Evolutionary conservation across 2,113 vertebrate species (phyloP).

Genomic region (Columba janthina): DNA sequence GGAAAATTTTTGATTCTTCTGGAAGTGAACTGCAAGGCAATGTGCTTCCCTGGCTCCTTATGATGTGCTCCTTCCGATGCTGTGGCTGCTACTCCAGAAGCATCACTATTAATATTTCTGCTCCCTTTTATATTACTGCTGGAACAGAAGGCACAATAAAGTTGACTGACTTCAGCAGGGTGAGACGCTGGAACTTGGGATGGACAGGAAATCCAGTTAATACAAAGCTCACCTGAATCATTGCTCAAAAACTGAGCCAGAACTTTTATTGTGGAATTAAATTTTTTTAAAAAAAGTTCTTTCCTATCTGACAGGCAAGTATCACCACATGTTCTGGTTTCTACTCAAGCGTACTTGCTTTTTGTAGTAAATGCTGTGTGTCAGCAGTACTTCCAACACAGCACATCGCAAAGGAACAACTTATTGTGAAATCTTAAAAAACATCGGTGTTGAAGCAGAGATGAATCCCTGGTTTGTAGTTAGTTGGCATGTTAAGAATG

Average conservation of each 20-base stretch:
- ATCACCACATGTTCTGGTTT: not conserved
- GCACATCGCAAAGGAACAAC: not conserved
- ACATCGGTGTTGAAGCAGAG: not conserved
- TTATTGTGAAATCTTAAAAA: not conserved
- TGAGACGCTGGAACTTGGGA: slow-evolving; percentile 4
- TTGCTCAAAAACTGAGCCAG: not conserved
- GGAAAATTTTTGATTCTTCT: not conserved
- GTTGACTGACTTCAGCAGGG: slow-evolving; percentile 76
- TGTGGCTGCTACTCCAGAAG: not conserved
- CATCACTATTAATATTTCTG: not conserved
- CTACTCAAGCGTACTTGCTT: not conserved
- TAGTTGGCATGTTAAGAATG: not conserved
- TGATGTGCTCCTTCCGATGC: accelerated
- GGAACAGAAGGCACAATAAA: not conserved
- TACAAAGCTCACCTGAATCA: not conserved
- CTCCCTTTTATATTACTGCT: not conserved
- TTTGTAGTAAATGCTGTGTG: not conserved
- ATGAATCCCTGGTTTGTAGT: not conserved
- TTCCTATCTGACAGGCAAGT: not conserved
- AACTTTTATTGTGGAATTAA: not conserved
- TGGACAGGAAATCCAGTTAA: not conserved
- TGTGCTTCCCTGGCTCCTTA: not conserved
- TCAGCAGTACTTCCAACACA: not conserved
- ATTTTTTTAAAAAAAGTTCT: not conserved
- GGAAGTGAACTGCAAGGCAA: not conserved